These are phyloP conservation scores for Enteromius afrohamiltoni DNA, from an alignment of 2,797 vertebrate genomes.

Conservation along the genomic window DNA sequence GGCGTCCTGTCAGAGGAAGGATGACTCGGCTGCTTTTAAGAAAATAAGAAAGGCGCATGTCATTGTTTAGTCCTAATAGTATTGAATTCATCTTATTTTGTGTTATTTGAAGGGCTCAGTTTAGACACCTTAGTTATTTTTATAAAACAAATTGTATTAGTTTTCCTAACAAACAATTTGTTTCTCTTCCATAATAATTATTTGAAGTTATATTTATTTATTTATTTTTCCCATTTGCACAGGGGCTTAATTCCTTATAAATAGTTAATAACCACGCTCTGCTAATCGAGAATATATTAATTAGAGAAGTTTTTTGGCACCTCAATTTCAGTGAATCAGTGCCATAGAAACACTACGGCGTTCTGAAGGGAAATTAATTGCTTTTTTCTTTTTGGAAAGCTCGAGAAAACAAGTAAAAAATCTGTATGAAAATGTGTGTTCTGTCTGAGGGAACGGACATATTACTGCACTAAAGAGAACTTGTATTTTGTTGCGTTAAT, in stretches of 20 bases:
- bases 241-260: constrained; percentile 30
- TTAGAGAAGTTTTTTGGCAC: constrained; percentile 23
- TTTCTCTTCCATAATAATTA: not conserved
- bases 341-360: constrained; percentile 20
- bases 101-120: too few species aligned
- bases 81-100: constrained; percentile 1
- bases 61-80: not conserved
- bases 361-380: constrained; percentile 17
- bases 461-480: not conserved
- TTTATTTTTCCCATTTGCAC: not conserved
- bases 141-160: not conserved
- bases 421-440: not conserved
- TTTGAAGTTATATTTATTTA: not conserved
- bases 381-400: constrained; percentile 8
- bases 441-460: not conserved
- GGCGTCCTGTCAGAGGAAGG: constrained; percentile 33
- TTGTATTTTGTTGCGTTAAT: not conserved
- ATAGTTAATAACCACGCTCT: constrained; percentile 20
- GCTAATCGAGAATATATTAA: not conserved
- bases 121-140: not conserved
- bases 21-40: constrained; percentile 31
- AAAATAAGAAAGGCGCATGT: constrained; percentile 21
- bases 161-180: not conserved
- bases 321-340: constrained; percentile 11
- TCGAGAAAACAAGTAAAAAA: not conserved